phyloP scores from a whole-genome alignment of 2,113 vertebrate genomes.

The Carassius gibelio region DNA sequence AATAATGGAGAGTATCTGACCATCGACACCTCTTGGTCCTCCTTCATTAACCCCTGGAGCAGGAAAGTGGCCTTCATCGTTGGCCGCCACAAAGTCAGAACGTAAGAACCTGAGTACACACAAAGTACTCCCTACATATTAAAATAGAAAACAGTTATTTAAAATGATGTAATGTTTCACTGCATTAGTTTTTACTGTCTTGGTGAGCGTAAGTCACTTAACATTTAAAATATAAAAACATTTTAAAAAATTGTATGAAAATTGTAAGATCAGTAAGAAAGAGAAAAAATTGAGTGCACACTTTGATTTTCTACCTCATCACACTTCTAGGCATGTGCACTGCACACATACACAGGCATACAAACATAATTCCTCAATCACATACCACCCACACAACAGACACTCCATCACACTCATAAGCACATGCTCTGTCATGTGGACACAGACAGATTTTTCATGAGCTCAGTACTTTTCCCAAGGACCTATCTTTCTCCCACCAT shows the following conservation, averaged over 20 bases:
- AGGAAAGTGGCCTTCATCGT: constrained; percentile 89
- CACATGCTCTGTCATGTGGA: constrained; percentile 36
- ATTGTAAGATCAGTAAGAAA: too few relatives aligned
- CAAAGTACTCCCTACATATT: too few relatives aligned
- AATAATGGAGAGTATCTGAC: constrained; percentile 88
- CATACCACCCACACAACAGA: constrained; percentile 1
- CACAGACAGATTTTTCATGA: background rate
- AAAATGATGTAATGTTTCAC: too few relatives aligned
- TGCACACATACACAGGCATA: background rate
- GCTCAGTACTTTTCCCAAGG: background rate
- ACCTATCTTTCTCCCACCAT: background rate
- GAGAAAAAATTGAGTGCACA: too few relatives aligned
- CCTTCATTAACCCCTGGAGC: constrained; percentile 92
- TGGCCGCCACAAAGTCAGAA: constrained; percentile 90
- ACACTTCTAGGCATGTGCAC: background rate
- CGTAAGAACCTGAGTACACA: constrained; percentile 71
- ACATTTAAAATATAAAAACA: too few relatives aligned
- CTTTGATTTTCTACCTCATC: background rate
- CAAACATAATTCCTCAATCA: background rate
- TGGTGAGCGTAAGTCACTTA: too few relatives aligned
- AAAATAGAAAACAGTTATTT: too few relatives aligned
- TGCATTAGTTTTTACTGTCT: too few relatives aligned
- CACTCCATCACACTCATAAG: background rate
- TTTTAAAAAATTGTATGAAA: too few relatives aligned
- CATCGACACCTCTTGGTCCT: constrained; percentile 92